Evolutionary conservation across 2,888 invertebrate genomes (phyloP).

Genomic region (Drosophila mimetica): DNA sequence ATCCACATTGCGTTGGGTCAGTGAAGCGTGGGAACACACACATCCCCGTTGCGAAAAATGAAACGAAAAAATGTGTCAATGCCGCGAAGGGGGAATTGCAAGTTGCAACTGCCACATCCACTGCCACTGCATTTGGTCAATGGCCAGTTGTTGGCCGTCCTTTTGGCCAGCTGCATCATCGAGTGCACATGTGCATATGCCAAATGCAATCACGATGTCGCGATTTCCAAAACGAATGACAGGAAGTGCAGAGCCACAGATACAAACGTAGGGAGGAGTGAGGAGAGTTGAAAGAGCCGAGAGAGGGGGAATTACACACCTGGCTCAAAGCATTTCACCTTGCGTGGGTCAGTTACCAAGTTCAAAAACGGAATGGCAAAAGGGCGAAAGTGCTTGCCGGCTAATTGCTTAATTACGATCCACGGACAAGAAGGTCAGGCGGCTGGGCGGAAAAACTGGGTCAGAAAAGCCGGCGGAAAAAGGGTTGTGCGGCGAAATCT

Average conservation of each 20-base stretch:
- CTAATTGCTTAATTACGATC: conserved; percentile 74
- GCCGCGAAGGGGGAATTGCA: conserved; percentile 40
- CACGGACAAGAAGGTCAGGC: conserved; percentile 54
- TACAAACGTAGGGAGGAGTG: no score
- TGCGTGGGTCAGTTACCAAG: conserved; percentile 69
- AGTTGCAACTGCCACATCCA: conserved; percentile 5
- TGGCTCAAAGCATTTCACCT: conserved; percentile 46
- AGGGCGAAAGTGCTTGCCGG: conserved; percentile 63
- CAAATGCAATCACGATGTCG: conserved; percentile 45
- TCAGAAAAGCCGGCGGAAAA: conserved; percentile 55
- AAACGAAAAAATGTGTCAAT: conserved; percentile 67
- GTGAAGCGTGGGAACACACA: conserved; percentile 52
- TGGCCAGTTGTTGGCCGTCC: conserved; percentile 28
- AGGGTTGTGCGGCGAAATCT: conserved; percentile 62
- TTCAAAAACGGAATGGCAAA: conserved; percentile 17
- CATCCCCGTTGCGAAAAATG: conserved; percentile 14
- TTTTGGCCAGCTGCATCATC: conserved; percentile 24
- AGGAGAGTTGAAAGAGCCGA: background rate
- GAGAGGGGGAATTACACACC: conserved; percentile 18
- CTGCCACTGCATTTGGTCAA: conserved; percentile 49
- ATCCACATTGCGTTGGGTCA: conserved; percentile 60
- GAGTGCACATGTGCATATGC: conserved; percentile 37
- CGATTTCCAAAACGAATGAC: conserved; percentile 56
- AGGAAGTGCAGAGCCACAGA: conserved; percentile 61
- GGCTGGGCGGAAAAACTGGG: conserved; percentile 55